Base-by-base conservation (phyloP, 1,140 invertebrate species). In the Brachionus rubens region DNA sequence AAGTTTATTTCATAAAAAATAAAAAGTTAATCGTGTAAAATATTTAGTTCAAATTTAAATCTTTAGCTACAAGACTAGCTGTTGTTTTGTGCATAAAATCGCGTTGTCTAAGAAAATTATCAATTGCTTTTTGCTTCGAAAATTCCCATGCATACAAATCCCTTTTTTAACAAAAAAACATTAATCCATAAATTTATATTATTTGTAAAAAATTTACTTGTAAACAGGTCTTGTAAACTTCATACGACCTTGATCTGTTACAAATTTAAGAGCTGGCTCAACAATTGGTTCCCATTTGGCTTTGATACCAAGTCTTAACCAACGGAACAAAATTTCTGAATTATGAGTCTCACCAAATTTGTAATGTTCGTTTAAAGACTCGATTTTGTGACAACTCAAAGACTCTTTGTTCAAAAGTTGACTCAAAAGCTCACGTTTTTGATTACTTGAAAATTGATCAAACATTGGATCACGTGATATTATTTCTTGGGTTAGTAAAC, bases 291-390 rank as follows among this genome's bases (percentile, higher is more conserved):
- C 19, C 72, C 48, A 54, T 24, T 76, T 59, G 19, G 48, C 33
- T 41, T 76, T 76, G 10, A 76, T 28, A 10, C 72, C 50, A 12
- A 76, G 28, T 10, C 48, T 36, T 16, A 76, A 30, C 72, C 72
- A 76, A 30, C 52, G 16, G 36, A 76, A 76, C 16, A 54, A 33
- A 46, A 76, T 76, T 76, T 76, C 72, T 36, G 72, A 76, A 62
- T 76, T 76, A 56, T 48, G 48, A 24, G 10, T 56, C 26, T 43
- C 12, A 36, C 52, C 72, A 47, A 76, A 76, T 9, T 76, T 59
- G 50, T 56, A 76, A 19, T 54, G 47, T 41, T 76, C 41, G 33
- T 76, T 62, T 28, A 76, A 47, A 10, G 14, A 47, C 2, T 56
- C 48, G 14, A 56, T 43, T 62, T 76, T 76, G 9, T 21, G n/a